Conservation (phyloP, 2,797 vertebrate species). For the Australoheros facetus region DNA sequence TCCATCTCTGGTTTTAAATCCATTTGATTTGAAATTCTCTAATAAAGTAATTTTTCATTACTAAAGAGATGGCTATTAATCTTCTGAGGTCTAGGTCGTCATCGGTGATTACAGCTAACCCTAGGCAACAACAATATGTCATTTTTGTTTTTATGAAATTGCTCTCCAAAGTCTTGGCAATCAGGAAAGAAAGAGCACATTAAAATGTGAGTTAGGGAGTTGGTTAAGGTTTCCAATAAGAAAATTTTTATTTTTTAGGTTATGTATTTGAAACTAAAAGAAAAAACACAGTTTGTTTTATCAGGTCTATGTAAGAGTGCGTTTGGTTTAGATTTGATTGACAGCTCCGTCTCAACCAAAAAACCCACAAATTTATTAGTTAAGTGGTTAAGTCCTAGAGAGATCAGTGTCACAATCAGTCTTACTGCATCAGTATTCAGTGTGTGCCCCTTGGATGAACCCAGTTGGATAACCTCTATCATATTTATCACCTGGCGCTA, state of each 20-base stretch:
- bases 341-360: background rate
- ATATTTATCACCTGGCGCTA: constrained; percentile 61
- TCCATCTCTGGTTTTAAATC: background rate
- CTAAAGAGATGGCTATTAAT: background rate
- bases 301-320: background rate
- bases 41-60: background rate
- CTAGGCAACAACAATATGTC: background rate
- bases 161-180: background rate
- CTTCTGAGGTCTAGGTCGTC: background rate
- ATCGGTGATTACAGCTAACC: too few species aligned
- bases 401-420: constrained; percentile 29
- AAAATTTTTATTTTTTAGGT: background rate
- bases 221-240: background rate
- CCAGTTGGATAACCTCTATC: constrained; percentile 47
- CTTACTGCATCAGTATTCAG: constrained; percentile 42
- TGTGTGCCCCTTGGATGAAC: constrained; percentile 50
- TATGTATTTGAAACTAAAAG: background rate
- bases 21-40: background rate
- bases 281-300: background rate
- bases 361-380: too few species aligned
- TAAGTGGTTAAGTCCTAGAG: background rate
- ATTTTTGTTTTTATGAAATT: background rate
- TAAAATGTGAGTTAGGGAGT: background rate
- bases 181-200: background rate
- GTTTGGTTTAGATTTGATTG: too few species aligned